Base-by-base conservation (phyloP, 2,113 vertebrate genomes). In the Gila orcuttii region DNA sequence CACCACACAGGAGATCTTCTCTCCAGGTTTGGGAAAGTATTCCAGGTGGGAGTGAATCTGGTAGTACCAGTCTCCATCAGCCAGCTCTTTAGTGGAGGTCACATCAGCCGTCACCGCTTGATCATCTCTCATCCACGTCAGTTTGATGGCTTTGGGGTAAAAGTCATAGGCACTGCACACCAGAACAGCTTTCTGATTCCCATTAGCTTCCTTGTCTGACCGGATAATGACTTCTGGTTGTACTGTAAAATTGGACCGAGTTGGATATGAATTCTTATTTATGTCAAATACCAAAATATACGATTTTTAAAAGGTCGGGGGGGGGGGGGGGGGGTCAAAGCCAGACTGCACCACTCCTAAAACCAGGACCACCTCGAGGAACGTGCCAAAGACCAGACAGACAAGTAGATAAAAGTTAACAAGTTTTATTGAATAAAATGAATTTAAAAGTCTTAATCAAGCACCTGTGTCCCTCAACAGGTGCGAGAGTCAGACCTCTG, bases 11-110 rank as follows among this genome's bases (percentile, higher is more conserved):
- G 75, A 74, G 83, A 89, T 88, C 57, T 78, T 89, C 75, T 90
- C 88, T 74, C 85, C 90, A 66, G 88, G 47, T 76, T 74, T 66
- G 7, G 89, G 89, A 11, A 80, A 85, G 79, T 83, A 84, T 86
- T 90, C 90, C 87, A 89, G 80, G 28, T 86, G 23, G 10, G 88
- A 89, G 79, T 90, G 90, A n/a, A 88, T 68, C 76, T 90, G 90
- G 19, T 89, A 88, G 55, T 23, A 81, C 85, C 88, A 90, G 85
- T 90, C 77, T 81, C 82, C 88, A 86, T 89, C 8, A 25, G 86
- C 25, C 39, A 88, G 21, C 80, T 90, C 90, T 47, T 88, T 88
- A 7, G 39, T 89, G 45, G 85, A 75, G 2, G 76, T 78, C 75
- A 90, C 88, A 31, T 75, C 86, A 17, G 33, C 10, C 6, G 13